Evolutionary conservation across 2,797 vertebrate species (phyloP).

Genomic region (Clamator glandarius): DNA sequence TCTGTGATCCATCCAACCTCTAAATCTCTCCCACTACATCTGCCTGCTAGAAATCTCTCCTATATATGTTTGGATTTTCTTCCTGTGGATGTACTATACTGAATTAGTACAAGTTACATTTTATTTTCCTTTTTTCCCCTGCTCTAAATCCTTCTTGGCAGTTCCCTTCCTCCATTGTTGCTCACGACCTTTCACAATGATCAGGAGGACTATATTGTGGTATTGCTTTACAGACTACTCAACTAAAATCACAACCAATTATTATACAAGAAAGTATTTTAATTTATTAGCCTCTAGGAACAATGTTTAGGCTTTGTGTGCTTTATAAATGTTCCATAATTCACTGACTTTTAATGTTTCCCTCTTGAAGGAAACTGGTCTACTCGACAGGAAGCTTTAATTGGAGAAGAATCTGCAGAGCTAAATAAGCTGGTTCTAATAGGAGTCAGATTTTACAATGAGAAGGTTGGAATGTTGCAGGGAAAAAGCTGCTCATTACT

Average conservation of each 20-base stretch:
- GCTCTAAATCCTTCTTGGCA: background rate
- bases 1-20: background rate
- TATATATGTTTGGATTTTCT: background rate
- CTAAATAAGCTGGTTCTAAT: slow-evolving; percentile 44
- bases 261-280: slow-evolving; percentile 20
- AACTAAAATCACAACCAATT: slow-evolving; percentile 30
- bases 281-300: slow-evolving; percentile 28
- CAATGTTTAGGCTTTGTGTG: slow-evolving; percentile 8
- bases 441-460: slow-evolving; percentile 51
- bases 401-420: slow-evolving; percentile 34
- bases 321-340: slow-evolving; percentile 43
- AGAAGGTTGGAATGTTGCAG: slow-evolving; percentile 52
- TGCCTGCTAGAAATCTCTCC: background rate
- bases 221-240: slow-evolving; percentile 3
- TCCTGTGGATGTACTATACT: background rate
- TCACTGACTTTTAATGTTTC: slow-evolving; percentile 54
- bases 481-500: slow-evolving; percentile 52
- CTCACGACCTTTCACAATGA: background rate
- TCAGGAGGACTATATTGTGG: background rate
- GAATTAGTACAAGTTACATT: background rate
- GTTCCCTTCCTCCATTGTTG: background rate
- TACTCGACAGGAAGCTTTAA: slow-evolving; percentile 29
- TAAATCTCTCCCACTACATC: background rate
- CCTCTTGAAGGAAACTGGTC: slow-evolving; percentile 29
- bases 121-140: background rate